Base-by-base conservation (phyloP, 1,140 invertebrate genomes). In the Phymastichus coffea region DNA sequence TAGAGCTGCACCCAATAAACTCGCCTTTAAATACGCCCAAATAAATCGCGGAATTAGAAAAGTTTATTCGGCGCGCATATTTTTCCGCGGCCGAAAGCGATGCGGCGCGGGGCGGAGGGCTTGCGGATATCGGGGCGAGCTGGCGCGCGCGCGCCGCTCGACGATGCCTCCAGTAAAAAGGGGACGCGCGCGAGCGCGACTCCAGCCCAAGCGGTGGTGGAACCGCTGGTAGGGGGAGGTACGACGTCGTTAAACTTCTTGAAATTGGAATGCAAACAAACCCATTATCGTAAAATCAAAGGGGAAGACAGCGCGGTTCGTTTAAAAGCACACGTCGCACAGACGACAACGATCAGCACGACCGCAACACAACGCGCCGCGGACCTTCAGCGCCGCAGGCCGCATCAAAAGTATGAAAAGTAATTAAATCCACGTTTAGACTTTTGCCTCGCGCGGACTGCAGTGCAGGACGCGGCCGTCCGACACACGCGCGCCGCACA, bases 181-280 rank as follows among this genome's bases (percentile, higher is more conserved):
- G 47, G 47, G 38, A 35, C 22, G 30, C n/a, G n/a, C n/a, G n/a
- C n/a, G n/a, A n/a, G n/a, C n/a, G n/a, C n/a, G n/a, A n/a, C n/a
- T n/a, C n/a, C n/a, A n/a, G n/a, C n/a, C n/a, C n/a, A n/a, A n/a
- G n/a, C n/a, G n/a, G n/a, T n/a, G n/a, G n/a, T n/a, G n/a, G n/a
- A n/a, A n/a, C n/a, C n/a, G n/a, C n/a, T n/a, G n/a, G 44, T 15
- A 47, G 41, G 25, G 44, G 37, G 52, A 30, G 51, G 52, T 37
- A 66, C 67, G 63, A 70, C 65, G 65, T 69, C 63, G 68, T 71
- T 70, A 68, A 70, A 71, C 66, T 76, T 71, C 66, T 75, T 70
- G 61, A 70, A 77, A 76, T 73, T 75, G 70, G 66, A 73, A 76
- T 71, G 65, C 74, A 77, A 76, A 77, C 75, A 73, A 77, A 75